Evolutionary conservation across 2,113 vertebrate genomes (phyloP).

Genomic region (Colistium nudipinnis): DNA sequence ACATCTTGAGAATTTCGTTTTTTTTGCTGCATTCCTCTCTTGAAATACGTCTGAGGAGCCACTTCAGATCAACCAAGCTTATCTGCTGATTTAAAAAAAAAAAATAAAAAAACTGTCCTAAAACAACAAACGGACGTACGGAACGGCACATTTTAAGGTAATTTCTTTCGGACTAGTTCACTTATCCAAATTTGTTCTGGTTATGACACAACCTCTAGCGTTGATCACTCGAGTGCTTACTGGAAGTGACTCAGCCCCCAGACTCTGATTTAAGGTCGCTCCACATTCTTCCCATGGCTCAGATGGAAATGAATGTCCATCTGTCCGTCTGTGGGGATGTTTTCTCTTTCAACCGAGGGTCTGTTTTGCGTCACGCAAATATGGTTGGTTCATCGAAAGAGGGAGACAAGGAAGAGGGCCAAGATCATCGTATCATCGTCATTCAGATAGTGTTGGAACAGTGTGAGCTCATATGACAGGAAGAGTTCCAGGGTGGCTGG

Average conservation of each 20-base stretch:
- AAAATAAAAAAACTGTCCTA: too few relatives aligned
- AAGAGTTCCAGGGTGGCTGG: conserved; percentile 41
- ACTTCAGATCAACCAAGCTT: background rate
- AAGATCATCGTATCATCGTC: conserved; percentile 46
- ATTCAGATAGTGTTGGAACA: conserved; percentile 36
- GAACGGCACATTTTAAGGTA: background rate
- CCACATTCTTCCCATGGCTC: conserved; percentile 56
- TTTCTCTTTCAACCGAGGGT: conserved; percentile 33
- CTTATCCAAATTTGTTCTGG: conserved; percentile 32
- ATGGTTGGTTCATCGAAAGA: conserved; percentile 39
- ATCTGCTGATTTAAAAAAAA: conserved; percentile 7
- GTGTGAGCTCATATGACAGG: conserved; percentile 22
- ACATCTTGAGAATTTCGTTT: conserved; percentile 27
- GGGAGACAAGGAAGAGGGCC: conserved; percentile 42
- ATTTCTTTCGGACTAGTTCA: background rate
- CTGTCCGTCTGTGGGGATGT: conserved; percentile 38
- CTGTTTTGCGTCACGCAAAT: conserved; percentile 48
- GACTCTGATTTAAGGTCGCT: conserved; percentile 61
- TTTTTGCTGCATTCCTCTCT: conserved; percentile 4
- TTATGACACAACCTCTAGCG: conserved; percentile 41
- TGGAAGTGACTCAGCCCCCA: conserved; percentile 70
- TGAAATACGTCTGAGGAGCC: background rate
- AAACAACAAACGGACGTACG: background rate
- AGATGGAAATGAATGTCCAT: conserved; percentile 63
- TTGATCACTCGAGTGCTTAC: conserved; percentile 60